Base-by-base conservation (phyloP, 2,888 invertebrate genomes). In the Eretmocerus hayati region DNA sequence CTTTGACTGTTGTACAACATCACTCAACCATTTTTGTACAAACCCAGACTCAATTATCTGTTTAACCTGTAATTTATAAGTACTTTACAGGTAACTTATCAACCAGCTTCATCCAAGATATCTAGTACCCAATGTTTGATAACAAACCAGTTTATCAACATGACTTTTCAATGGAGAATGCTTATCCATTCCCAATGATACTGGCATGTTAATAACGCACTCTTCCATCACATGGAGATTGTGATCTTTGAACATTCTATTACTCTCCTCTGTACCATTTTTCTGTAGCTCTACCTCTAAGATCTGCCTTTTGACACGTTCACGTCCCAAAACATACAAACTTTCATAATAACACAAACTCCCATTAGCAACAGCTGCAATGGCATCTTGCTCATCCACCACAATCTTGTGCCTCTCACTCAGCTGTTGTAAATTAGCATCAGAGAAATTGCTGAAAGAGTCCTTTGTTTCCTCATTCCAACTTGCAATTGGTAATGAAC, bases 311-410 rank as follows among this genome's bases (percentile, higher is more conserved):
- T 76, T 77, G 1, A 83, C 81, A 30, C 81, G 77, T 1, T 84
- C 73, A 58, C 84, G 78, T 54, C 81, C 81, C 4, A 90, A 69
- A 58, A 80, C 84, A 62, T 85, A 80, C 9, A 78, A 74, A 63
- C 87, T 90, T 60, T 90, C 90, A 57, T 87, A 91, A 59, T 88
- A 87, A 1, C 88, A 87, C 58, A 85, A 85, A 8, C 77, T 72
- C 2, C 89, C 90, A 56, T 77, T 75, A 0, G 83, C 80, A 5
- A 90, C 84, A 60, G 75, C 75, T 42, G 79, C 76, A 0, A 88
- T 80, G 5, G 85, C 84, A 50, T 76, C 73, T 2, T 81, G 74
- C 5, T 82, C 79, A 56, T 83, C 75, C 38, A 78, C 74, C 0
- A 81, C 75, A 0, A 78, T 72, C 64, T 84, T 80, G 62, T 87